Percentiles rank a stretch among this genome's conserved stretches.
phyloP scores from a whole-genome alignment of 2,797 vertebrate species.

The Coilia nasus region DNA sequence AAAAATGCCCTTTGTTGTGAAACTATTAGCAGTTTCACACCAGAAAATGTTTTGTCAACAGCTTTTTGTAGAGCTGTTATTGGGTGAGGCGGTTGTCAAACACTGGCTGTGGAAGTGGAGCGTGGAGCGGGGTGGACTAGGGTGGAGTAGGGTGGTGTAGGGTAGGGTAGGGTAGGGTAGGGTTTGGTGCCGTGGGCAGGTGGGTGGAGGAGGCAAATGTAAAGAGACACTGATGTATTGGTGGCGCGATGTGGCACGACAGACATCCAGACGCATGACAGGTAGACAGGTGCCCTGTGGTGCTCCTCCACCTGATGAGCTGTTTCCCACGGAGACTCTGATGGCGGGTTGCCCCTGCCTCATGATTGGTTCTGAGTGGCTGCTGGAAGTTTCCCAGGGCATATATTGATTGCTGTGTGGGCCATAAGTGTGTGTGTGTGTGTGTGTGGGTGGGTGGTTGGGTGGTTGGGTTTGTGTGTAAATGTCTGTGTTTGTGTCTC shows the following conservation, averaged over 20 bases:
- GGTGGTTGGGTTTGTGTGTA: too few relatives aligned
- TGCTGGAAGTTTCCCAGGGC: slow-evolving; percentile 55
- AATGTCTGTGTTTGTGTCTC: too few relatives aligned
- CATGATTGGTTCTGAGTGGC: slow-evolving; percentile 61
- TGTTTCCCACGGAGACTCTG: slow-evolving; percentile 41
- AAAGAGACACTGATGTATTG: slow-evolving; percentile 60
- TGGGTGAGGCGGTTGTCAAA: not conserved
- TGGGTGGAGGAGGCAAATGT: slow-evolving; percentile 48
- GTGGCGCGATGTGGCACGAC: slow-evolving; percentile 60
- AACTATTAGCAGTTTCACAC: not conserved
- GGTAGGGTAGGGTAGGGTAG: slow-evolving; percentile 27
- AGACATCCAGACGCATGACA: slow-evolving; percentile 56
- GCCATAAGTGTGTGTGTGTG: slow-evolving; percentile 41
- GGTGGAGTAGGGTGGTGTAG: not conserved
- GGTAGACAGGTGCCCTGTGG: slow-evolving; percentile 50
- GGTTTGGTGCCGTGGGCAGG: slow-evolving; percentile 38
- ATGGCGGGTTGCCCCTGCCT: slow-evolving; percentile 42
- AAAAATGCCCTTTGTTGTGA: not conserved
- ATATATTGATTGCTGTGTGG: slow-evolving; percentile 63
- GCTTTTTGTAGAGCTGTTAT: not conserved
- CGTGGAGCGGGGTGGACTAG: too few relatives aligned
- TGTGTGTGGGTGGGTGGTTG: slow-evolving; percentile 35
- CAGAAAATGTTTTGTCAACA: not conserved
- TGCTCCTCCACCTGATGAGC: slow-evolving; percentile 53
- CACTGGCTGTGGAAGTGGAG: not conserved